These are phyloP conservation scores for Ochotona curzoniae DNA, from an alignment of 2,113 vertebrate species.

Conservation along the genomic window DNA sequence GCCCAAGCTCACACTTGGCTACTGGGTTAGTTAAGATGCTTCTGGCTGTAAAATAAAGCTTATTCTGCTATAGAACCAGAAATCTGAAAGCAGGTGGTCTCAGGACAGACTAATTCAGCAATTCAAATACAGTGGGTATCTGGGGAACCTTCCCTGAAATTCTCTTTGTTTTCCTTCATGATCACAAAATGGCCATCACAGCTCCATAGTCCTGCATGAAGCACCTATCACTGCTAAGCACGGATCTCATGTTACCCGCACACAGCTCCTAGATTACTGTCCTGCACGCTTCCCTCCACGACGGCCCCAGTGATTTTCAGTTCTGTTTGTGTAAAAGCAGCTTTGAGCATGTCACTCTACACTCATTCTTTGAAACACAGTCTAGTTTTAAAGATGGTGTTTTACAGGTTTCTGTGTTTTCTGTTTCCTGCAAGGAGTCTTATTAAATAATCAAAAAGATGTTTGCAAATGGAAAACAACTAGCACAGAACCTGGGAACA, in stretches of 20 bases:
- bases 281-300: accelerated
- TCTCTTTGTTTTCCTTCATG: background rate
- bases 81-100: background rate
- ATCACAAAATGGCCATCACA: background rate
- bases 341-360: background rate
- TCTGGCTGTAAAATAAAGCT: background rate
- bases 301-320: background rate
- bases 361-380: background rate
- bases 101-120: background rate
- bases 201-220: background rate
- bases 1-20: background rate
- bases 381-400: background rate
- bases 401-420: background rate
- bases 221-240: background rate
- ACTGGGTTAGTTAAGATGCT: background rate
- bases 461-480: background rate
- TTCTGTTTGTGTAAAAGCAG: background rate
- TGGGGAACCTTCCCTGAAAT: background rate
- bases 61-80: background rate
- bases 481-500: background rate
- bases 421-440: background rate
- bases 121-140: background rate
- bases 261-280: accelerated
- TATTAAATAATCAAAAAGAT: background rate
- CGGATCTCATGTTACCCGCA: background rate